phyloP scores from a whole-genome alignment of 2,888 invertebrate genomes.

The Gastracanthus pulcherrimus region DNA sequence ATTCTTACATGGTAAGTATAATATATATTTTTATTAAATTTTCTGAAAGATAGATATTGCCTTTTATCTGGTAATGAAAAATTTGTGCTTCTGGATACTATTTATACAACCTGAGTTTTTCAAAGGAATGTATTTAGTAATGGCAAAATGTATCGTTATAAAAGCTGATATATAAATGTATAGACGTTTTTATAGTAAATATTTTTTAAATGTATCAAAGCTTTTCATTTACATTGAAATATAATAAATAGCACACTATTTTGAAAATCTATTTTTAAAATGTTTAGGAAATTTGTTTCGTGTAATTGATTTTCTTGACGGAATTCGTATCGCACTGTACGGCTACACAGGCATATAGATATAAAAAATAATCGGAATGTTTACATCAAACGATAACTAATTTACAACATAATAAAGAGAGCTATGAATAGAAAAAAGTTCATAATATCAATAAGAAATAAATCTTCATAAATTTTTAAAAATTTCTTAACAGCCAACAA shows the following conservation, averaged over 20 bases:
- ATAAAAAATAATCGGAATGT: constrained; percentile 51
- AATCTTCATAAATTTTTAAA: constrained; percentile 49
- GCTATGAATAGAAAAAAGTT: constrained; percentile 12
- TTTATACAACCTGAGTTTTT: constrained; percentile 41
- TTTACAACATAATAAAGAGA: constrained; percentile 23
- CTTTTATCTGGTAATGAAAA: constrained; percentile 6
- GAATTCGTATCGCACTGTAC: constrained; percentile 16
- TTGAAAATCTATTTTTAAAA: constrained; percentile 33
- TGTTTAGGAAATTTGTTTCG: constrained; percentile 31
- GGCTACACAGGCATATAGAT: not conserved
- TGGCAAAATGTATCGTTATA: constrained; percentile 26
- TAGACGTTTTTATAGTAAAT: constrained; percentile 15
- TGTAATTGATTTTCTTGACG: constrained; percentile 34
- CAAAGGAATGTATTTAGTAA: constrained; percentile 53
- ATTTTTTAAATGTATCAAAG: constrained; percentile 43
- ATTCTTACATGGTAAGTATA: not conserved
- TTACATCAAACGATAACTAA: constrained; percentile 36
- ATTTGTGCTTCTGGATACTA: constrained; percentile 14
- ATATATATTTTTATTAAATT: constrained; percentile 9
- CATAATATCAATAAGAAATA: constrained; percentile 47
- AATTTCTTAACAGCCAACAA: constrained; percentile 65
- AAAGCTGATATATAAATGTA: constrained; percentile 29
- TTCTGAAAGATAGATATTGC: constrained; percentile 12
- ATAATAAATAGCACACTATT: constrained; percentile 37
- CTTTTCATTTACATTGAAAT: constrained; percentile 23